phyloP scores from a whole-genome alignment of 1,140 invertebrate species.

The Zaprionus ghesquierei region DNA sequence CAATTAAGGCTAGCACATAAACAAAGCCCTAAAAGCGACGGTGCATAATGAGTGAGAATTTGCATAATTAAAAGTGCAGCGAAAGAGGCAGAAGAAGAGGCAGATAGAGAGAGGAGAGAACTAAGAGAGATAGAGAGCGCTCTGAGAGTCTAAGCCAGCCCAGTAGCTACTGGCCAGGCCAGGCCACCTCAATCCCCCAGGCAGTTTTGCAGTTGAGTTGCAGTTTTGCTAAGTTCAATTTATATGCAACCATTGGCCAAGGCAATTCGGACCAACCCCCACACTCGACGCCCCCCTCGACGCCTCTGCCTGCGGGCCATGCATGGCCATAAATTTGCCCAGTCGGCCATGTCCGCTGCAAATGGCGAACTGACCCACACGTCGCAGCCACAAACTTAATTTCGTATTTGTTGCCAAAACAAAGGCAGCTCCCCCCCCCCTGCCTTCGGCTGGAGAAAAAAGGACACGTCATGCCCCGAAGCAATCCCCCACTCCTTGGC shows the following conservation, averaged over 20 bases:
- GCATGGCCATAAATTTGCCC: conserved; percentile 51
- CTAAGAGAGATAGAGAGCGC: neutral
- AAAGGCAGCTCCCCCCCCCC: conserved; percentile 4
- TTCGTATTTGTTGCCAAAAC: conserved; percentile 63
- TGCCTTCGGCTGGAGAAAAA: no score
- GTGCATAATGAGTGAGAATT: conserved; percentile 67
- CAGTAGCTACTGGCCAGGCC: neutral
- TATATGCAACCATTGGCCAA: conserved; percentile 49
- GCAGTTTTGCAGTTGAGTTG: conserved; percentile 21
- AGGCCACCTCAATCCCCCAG: neutral
- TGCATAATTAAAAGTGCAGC: conserved; percentile 65
- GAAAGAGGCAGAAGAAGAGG: neutral
- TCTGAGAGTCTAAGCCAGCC: no score
- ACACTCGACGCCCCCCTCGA: neutral
- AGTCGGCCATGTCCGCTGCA: conserved; percentile 55
- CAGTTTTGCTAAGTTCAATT: conserved; percentile 47
- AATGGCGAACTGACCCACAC: conserved; percentile 31
- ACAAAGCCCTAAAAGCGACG: conserved; percentile 38
- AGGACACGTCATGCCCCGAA: neutral
- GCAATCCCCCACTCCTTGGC: neutral
- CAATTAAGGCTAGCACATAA: conserved; percentile 69
- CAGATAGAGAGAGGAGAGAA: neutral
- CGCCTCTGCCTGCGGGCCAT: neutral
- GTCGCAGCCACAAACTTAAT: conserved; percentile 49
- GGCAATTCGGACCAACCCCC: conserved; percentile 11